phyloP scores from a whole-genome alignment of 2,888 invertebrate species.

The Drosophila antonietae region DNA sequence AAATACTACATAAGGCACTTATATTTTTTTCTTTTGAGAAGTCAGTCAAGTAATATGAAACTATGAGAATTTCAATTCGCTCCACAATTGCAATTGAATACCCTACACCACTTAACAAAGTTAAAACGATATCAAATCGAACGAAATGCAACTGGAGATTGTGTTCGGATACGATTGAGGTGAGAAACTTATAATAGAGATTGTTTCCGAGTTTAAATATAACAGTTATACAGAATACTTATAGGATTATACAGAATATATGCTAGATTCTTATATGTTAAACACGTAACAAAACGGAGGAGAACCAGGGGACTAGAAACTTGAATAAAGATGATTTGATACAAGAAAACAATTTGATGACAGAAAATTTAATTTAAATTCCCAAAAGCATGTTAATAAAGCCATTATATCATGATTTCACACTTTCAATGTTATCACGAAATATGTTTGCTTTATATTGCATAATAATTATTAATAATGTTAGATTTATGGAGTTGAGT shows the following conservation, averaged over 20 bases:
- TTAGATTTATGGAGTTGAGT: too few relatives aligned
- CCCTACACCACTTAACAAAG: constrained; percentile 28
- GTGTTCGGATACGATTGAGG: neutral
- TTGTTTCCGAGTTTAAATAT: neutral
- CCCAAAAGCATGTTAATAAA: too few relatives aligned
- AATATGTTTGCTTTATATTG: too few relatives aligned
- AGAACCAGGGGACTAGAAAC: too few relatives aligned
- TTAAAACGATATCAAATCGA: neutral
- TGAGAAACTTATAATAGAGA: neutral
- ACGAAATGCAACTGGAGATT: neutral
- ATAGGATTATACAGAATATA: neutral
- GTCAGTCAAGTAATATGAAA: constrained; percentile 64
- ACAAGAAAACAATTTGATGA: too few relatives aligned
- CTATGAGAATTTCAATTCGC: constrained; percentile 35
- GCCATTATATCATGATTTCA: too few relatives aligned
- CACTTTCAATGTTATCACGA: too few relatives aligned
- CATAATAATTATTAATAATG: too few relatives aligned
- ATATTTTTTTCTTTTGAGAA: constrained; percentile 41
- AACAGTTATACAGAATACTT: neutral
- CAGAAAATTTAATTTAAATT: too few relatives aligned
- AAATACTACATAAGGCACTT: constrained; percentile 51
- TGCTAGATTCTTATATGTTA: too few relatives aligned
- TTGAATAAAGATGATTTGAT: too few relatives aligned
- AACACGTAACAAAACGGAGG: too few relatives aligned
- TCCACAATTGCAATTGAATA: constrained; percentile 32